phyloP scores from a whole-genome alignment of 2,113 vertebrate species.

The Pangasianodon gigas region DNA sequence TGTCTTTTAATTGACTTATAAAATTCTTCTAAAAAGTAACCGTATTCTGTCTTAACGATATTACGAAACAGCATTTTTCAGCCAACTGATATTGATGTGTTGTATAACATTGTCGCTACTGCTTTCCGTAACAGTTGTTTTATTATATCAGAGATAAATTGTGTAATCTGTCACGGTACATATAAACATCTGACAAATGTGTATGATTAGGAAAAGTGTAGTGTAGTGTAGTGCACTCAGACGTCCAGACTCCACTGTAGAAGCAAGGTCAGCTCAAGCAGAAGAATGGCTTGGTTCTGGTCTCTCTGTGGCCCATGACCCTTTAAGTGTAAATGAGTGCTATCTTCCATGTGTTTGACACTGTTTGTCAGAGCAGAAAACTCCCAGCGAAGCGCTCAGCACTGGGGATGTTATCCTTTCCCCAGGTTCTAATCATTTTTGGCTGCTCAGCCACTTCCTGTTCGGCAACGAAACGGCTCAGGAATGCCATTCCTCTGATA shows the following conservation, averaged over 20 bases:
- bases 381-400: slow-evolving; percentile 83
- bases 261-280: background rate
- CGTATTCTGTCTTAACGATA: background rate
- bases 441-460: slow-evolving; percentile 88
- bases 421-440: slow-evolving; percentile 94
- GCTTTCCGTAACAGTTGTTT: background rate
- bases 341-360: slow-evolving; percentile 92
- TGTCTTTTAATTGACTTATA: background rate
- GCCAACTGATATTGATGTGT: background rate
- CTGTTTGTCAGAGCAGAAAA: slow-evolving; percentile 80
- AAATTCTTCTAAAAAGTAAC: background rate
- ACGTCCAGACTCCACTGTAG: no score
- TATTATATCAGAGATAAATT: background rate
- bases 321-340: slow-evolving; percentile 87
- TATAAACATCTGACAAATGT: background rate
- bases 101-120: background rate
- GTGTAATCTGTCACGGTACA: background rate
- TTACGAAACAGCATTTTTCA: background rate
- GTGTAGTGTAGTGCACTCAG: background rate
- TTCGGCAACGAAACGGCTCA: slow-evolving; percentile 90
- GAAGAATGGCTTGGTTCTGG: slow-evolving; percentile 59
- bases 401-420: slow-evolving; percentile 91
- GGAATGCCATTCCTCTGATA: slow-evolving; percentile 94
- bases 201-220: background rate
- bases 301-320: slow-evolving; percentile 69